Conservation (phyloP, 37 sponge, comb jelly and placozoan genomes). For the Cliona cf. orientalis region DNA sequence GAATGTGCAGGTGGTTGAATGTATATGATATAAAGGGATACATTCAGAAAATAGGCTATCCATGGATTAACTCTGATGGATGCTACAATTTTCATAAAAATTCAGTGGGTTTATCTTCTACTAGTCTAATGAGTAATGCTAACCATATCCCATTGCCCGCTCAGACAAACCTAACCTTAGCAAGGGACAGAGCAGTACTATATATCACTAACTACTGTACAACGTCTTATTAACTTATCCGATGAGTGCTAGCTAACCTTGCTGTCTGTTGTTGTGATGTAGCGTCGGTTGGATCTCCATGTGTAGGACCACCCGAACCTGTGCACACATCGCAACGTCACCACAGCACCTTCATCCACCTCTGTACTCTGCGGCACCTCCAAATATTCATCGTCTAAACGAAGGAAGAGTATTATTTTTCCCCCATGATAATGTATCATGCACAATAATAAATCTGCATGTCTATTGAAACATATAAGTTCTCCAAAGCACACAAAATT, state of each 20-base stretch:
- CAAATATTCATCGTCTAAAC: slow-evolving; percentile 18
- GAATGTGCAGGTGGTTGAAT: too few relatives aligned
- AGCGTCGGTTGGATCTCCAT: slow-evolving; percentile 8
- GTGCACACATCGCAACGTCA: slow-evolving; percentile 2
- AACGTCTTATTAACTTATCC: background rate
- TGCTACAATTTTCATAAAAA: too few relatives aligned
- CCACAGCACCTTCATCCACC: background rate
- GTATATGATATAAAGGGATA: too few relatives aligned
- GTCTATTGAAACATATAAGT: background rate
- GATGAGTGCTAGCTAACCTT: too few relatives aligned
- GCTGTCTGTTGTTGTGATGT: background rate
- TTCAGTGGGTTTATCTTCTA: too few relatives aligned
- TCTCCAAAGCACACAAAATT: background rate
- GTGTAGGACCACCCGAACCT: slow-evolving; percentile 25
- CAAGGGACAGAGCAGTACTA: too few relatives aligned
- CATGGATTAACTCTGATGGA: too few relatives aligned
- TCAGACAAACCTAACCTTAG: too few relatives aligned
- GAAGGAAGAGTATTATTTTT: background rate
- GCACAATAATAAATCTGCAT: background rate
- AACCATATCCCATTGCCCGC: too few relatives aligned
- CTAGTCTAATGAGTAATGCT: too few relatives aligned
- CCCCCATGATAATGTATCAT: background rate
- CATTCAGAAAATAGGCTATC: too few relatives aligned
- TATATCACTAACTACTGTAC: background rate
- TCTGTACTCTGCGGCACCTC: background rate